Evolutionary conservation across 2,113 vertebrate species (phyloP), one percentile per base, ranked within the genome.

Genomic region (Piliocolobus tephrosceles): DNA sequence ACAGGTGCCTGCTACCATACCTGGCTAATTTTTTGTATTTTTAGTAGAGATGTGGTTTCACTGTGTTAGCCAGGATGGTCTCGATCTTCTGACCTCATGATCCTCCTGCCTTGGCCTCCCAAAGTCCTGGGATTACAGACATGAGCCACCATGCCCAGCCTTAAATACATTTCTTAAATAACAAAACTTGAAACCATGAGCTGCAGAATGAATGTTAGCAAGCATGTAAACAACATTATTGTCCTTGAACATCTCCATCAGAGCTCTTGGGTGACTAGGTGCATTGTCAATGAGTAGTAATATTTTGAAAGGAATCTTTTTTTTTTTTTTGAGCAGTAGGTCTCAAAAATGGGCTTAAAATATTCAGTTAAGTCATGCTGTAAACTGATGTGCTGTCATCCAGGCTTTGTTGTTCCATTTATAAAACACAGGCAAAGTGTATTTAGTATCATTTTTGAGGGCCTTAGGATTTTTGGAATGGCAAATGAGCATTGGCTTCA

Each of bases 1-100:
- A 61, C 58, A 61, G 58, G 58, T 0, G 10, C 0, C 10, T 4
- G 0, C 58, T 25, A 12, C 4, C 25, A 30, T 12, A 25, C 10
- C 58, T 0, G 5, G 25, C 58, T 30, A 61, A 61, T 30, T 30
- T 61, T 61, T 61, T 61, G 25, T 61, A 61, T 61, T 61, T 61
- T 61, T 61, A 61, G 58, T 30, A 61, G 58, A 61, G 58, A 61
- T 4, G 4, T 11, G 58, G 58, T 61, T 61, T 61, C 58, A 61
- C 58, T 25, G 11, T 30, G 11, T 61, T 30, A 27, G 27, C 25
- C 58, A 61, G 58, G 11, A 61, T 61, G 58, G 58, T 61, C 25
- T 61, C 4, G 0, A 61, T 61, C 10, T 61, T 11, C 27, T 61
- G 58, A 61, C 58, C 25, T 61, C 11, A 5, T 61, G 25, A 61